Evolutionary conservation across 2,113 vertebrate species (phyloP).

Genomic region (Boulengeromyrus knoepffleri): DNA sequence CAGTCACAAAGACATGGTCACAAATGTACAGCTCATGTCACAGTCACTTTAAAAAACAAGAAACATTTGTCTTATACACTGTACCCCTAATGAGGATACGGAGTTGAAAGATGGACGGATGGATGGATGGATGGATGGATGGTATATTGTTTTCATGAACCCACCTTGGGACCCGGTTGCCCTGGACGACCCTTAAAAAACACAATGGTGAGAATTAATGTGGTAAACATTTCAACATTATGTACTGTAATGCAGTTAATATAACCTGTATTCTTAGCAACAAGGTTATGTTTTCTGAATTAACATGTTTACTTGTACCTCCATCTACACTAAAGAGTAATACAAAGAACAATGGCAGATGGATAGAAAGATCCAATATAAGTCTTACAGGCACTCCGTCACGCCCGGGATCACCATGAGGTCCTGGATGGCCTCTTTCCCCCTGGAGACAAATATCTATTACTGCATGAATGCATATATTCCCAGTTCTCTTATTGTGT

Average conservation of each 20-base stretch:
- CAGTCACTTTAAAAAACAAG: neutral
- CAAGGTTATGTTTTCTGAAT: neutral
- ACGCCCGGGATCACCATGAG: neutral
- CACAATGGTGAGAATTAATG: neutral
- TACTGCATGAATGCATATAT: neutral
- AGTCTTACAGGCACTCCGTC: constrained; percentile 9
- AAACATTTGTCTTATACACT: neutral
- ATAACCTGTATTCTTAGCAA: neutral
- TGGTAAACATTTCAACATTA: neutral
- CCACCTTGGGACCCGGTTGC: constrained; percentile 26
- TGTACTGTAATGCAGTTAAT: neutral
- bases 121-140: neutral
- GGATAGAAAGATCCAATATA: neutral
- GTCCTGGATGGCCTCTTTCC: neutral
- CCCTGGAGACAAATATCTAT: neutral
- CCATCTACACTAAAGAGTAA: neutral
- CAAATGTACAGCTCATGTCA: neutral
- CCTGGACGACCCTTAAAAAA: constrained; percentile 37
- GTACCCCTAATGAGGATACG: neutral
- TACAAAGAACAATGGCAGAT: neutral
- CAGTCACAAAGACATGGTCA: neutral
- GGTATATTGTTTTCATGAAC: neutral
- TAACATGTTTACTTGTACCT: neutral
- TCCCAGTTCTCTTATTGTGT: neutral
- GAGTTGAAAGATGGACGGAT: neutral